Percentiles rank a stretch among this genome's conserved stretches.
Evolutionary conservation across 2,797 vertebrate genomes (phyloP).

Genomic region (Tokudaia tokunoshimensis): DNA sequence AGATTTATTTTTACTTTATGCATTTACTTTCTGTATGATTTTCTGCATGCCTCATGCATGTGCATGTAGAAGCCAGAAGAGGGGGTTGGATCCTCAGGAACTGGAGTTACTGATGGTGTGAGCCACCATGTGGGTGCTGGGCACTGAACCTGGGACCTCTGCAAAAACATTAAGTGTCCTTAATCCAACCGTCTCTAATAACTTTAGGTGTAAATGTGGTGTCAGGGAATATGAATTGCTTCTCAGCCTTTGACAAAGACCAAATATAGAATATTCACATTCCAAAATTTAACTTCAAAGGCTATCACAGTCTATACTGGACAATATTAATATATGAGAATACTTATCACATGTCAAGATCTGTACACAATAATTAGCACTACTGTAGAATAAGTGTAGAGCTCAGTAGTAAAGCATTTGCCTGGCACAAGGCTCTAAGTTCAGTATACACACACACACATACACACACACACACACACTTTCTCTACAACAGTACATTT

Average conservation of each 20-base stretch:
- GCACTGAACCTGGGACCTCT: not conserved
- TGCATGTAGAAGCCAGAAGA: not conserved
- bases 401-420: not conserved
- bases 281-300: constrained; percentile 36
- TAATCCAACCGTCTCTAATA: not conserved
- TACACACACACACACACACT: not conserved
- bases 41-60: not conserved
- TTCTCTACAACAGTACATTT: constrained; percentile 8
- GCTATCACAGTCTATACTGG: not conserved
- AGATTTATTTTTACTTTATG: not conserved
- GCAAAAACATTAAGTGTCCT: not conserved
- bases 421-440: not conserved
- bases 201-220: constrained; percentile 13
- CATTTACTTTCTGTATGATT: not conserved
- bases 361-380: not conserved
- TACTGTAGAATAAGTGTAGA: not conserved
- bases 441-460: not conserved
- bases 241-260: not conserved
- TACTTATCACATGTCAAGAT: constrained; percentile 5
- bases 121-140: not conserved
- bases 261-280: not conserved
- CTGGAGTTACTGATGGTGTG: not conserved
- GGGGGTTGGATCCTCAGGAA: not conserved
- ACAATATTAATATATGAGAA: constrained; percentile 7
- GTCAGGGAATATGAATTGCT: not conserved